Evolutionary conservation across 2,113 vertebrate species (phyloP), one percentile per base, ranked within the genome.

Genomic region (Hippocampus zosterae): DNA sequence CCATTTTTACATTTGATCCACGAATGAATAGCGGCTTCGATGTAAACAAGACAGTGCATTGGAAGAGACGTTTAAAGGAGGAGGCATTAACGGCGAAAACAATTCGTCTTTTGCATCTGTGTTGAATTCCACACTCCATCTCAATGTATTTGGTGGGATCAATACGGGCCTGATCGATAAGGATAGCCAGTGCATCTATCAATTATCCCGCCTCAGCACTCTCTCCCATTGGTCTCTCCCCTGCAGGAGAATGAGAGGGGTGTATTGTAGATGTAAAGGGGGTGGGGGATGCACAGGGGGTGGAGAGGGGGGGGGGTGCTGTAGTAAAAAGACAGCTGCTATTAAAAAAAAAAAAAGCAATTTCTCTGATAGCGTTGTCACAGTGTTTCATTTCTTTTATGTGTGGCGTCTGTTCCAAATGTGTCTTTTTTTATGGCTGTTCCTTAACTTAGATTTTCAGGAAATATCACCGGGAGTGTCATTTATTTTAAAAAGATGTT

Each of bases 171-270:
- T 89, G 90, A 92, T 93, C 92, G 81, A 93, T 93, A 91, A 88
- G 89, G 91, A 93, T 92, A 91, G 91, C 90, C 92, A 92, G 88
- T 90, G 87, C 91, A 93, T 93, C 91, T 92, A 92, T 93, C 92
- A 93, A 91, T 93, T 93, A 92, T 93, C 90, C 91, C 90, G 89
- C 88, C 90, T 92, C 92, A 91, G 89, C 88, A 91, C 88, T 91
- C 90, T 91, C 88, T 88, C 91, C 87, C 91, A 87, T 87, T 89
- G 90, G 89, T 88, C 84, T 84, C 85, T 82, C 87, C 87, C 85
- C 84, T 68, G 71, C 86, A 83, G 84, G 76, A 75, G 18, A 74
- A 81, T 64, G 69, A 73, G 70, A 52, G 69, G 73, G 8, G 65
- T 68, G 73, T 67, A 70, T n/a, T 42, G 74, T 73, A 61, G 72